A percentile compares a stretch with the other conserved stretches of the same genome.
phyloP scores from a whole-genome alignment of 2,113 vertebrate species.

The Laterallus jamaicensis region DNA sequence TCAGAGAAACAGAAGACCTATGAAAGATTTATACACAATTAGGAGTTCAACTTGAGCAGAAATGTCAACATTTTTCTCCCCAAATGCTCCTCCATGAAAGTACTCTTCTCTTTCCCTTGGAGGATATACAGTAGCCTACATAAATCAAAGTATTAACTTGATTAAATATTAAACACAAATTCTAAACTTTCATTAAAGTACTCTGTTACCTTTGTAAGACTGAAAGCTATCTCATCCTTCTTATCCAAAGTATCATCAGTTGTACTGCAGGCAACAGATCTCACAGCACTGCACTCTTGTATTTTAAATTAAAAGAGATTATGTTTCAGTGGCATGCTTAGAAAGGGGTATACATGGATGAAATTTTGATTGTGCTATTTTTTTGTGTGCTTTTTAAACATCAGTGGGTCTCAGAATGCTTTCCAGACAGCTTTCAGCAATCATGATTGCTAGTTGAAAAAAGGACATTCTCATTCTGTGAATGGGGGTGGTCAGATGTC shows the following conservation, averaged over 20 bases:
- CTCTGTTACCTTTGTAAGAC: constrained; percentile 20
- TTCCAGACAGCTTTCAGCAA: constrained; percentile 3
- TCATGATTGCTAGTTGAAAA: not conserved
- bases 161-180: constrained; percentile 54
- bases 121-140: constrained; percentile 1
- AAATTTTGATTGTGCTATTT: constrained; percentile 5
- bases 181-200: constrained; percentile 34
- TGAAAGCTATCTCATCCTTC: constrained; percentile 33
- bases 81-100: constrained; percentile 1
- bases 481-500: not conserved
- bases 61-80: constrained; percentile 52
- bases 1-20: constrained; percentile 1
- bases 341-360: constrained; percentile 4
- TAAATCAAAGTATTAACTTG: constrained; percentile 55
- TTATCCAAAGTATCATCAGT: constrained; percentile 25
- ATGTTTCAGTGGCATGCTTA: not conserved
- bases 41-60: constrained; percentile 17
- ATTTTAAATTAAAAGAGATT: not conserved
- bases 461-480: not conserved
- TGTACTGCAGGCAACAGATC: constrained; percentile 6
- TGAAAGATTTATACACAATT: constrained; percentile 52
- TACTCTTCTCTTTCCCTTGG: not conserved
- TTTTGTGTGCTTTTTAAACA: constrained; percentile 10
- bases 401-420: not conserved
- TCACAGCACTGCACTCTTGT: not conserved